phyloP scores from a whole-genome alignment of 1,140 invertebrate species.

The Sitodiplosis mosellana region DNA sequence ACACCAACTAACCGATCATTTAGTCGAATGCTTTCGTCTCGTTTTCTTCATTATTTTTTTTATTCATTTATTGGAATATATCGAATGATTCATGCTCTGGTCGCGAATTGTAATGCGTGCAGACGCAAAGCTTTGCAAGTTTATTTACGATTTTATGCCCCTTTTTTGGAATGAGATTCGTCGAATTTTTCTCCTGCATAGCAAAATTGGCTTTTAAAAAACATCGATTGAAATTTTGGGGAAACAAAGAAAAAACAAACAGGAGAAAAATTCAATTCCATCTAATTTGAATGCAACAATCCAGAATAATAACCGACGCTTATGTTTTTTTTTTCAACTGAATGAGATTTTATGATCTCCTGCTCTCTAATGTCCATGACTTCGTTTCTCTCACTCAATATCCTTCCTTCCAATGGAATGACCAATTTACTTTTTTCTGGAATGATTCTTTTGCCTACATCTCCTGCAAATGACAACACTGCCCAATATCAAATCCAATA shows the following conservation, averaged over 20 bases:
- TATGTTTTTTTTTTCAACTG: no score
- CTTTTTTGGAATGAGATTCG: no score
- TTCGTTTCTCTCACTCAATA: constrained; percentile 12
- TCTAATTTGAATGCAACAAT: constrained; percentile 1
- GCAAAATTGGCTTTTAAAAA: no score
- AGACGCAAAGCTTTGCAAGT: no score
- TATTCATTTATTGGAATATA: no score
- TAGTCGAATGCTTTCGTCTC: no score
- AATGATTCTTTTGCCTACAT: constrained; percentile 5
- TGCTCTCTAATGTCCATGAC: constrained; percentile 14
- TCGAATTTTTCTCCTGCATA: no score
- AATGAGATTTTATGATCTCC: constrained; percentile 6
- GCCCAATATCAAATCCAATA: background rate
- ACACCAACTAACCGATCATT: no score
- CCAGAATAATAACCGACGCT: background rate
- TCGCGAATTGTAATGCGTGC: no score
- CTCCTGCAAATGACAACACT: constrained; percentile 6
- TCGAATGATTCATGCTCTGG: no score
- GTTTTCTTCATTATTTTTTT: no score
- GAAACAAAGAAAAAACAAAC: constrained; percentile 1
- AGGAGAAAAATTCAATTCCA: constrained; percentile 5
- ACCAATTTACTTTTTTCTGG: background rate
- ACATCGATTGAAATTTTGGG: constrained; percentile 15
- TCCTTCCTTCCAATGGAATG: background rate
- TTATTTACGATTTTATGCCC: no score